Evolutionary conservation across 2,113 vertebrate genomes (phyloP), one percentile per base, ranked within the genome.

Genomic region (Lynx canadensis): DNA sequence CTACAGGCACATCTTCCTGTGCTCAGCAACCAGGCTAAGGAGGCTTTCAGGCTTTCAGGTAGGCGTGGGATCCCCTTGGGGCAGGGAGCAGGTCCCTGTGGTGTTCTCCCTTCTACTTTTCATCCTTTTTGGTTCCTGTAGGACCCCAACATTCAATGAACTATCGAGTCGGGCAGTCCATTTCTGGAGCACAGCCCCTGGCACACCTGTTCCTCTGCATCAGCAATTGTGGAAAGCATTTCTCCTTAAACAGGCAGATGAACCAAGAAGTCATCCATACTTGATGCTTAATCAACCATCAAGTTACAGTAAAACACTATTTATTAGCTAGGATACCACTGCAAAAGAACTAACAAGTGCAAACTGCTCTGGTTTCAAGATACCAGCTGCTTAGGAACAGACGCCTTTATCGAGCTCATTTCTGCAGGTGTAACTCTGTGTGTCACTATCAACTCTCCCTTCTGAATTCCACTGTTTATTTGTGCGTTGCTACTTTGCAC

Each of bases 311-410:
- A 13, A 38, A 45, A 31, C 71, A 55, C 85, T 55, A 60, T 38
- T 50, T 55, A 60, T 38, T 50, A 60, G 55, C 76, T 60, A 25
- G 50, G n/a, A 57, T 10, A 13, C 41, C 57, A 5, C n/a, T 16
- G 73, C n/a, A 27, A 63, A 86, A 80, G 94, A 66, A 60, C 33
- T 7, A 60, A 5, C 18, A 89, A 8, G 68, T 45, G 50, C 76
- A 31, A 63, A 57, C 0, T 0, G 0, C 31, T 5, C n/a, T 27
- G 2, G 13, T 27, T 33, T 60, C 33, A 13, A 76, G 66, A 29
- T 3, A 19, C 0, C 38, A 73, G 33, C 50, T n/a, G 1, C 38
- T 27, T 11, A n/a, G 73, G 74, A 36, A n/a, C 33, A 41, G 71
- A 29, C 21, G 80, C 33, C 36, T 76, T 71, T 80, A 7, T 60